Conservation (phyloP, 1,140 invertebrate species). For the Chionoecetes opilio region DNA sequence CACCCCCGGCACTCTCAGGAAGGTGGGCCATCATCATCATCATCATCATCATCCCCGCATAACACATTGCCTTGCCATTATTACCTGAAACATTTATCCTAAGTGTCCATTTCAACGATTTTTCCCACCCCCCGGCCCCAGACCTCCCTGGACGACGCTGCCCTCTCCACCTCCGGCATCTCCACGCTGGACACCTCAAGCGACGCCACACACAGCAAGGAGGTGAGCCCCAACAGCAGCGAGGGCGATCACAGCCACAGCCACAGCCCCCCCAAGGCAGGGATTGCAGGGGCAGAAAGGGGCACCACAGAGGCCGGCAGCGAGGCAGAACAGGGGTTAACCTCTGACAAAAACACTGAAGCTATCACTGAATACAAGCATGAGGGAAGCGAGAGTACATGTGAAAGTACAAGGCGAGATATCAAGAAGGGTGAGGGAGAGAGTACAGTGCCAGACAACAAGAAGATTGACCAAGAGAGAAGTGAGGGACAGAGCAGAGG, state of each 20-base stretch:
- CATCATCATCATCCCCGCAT: background rate
- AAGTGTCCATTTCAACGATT: too few relatives aligned
- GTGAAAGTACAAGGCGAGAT: too few relatives aligned
- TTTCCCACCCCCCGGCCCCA: background rate
- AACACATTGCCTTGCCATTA: too few relatives aligned
- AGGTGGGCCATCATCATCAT: background rate
- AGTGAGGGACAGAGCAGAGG: too few relatives aligned
- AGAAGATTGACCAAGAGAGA: too few relatives aligned
- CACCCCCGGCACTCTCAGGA: conserved; percentile 47
- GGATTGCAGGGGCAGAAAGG: background rate
- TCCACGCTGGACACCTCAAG: conserved; percentile 71
- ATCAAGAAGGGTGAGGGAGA: background rate
- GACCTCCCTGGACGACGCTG: conserved; percentile 66
- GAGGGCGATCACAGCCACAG: conserved; percentile 48
- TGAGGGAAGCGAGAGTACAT: too few relatives aligned
- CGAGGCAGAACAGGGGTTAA: background rate
- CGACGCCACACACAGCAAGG: conserved; percentile 62
- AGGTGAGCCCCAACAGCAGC: conserved; percentile 49
- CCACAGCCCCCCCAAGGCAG: background rate
- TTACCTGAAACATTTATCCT: too few relatives aligned
- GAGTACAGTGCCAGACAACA: too few relatives aligned
- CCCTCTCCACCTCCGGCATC: conserved; percentile 68
- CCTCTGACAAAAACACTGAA: too few relatives aligned
- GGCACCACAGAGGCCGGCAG: background rate
- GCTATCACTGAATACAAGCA: background rate